Evolutionary conservation across 2,888 invertebrate genomes (phyloP), one percentile per base, ranked within the genome.

Genomic region (Amaurobius ferox): DNA sequence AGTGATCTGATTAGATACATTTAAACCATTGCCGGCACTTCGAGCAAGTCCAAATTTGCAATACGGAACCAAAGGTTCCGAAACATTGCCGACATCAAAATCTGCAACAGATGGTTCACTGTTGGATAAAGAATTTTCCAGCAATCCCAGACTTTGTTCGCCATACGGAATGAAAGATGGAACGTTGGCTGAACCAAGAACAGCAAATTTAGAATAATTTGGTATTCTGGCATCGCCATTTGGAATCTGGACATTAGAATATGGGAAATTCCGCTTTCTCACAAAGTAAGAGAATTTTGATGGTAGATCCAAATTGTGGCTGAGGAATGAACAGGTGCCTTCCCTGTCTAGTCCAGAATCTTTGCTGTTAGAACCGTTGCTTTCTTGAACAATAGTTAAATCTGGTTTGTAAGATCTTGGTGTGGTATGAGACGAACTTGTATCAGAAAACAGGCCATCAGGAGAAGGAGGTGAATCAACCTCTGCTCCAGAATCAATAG

Each of bases 401-500:
- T 29, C 70, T 0, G 76, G 62, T 35, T 81, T 76, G 39, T 61
- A 70, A 19, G 62, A 28, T 5, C 76, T 74, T 9, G 76, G 76
- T 13, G 81, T 76, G 5, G 76, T 70, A 26, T 81, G 55, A 19
- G 81, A 19, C 11, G 72, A 85, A 23, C 85, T 66, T n/a, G 74
- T 76, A n/a, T 86, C 78, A 0, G 78, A 78, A n/a, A 66, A 73
- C 35, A 73, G 55, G 13, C 73, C 67, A 32, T 87, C 87, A 0
- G 83, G 87, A 0, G 87, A 83, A 7, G 73, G 79, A 19, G 67
- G 76, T 29, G 83, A 76, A 39, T 87, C 85, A 0, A 77, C 39
- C 76, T 88, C 88, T 0, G 79, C 71, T 7, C 86, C 80, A 3
- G 83, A 80, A 32, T 88, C 88, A 6, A 83, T 79, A 3, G 88